These are phyloP conservation scores for Strigops habroptila DNA, from an alignment of 2,113 vertebrate species.

Conservation along the genomic window DNA sequence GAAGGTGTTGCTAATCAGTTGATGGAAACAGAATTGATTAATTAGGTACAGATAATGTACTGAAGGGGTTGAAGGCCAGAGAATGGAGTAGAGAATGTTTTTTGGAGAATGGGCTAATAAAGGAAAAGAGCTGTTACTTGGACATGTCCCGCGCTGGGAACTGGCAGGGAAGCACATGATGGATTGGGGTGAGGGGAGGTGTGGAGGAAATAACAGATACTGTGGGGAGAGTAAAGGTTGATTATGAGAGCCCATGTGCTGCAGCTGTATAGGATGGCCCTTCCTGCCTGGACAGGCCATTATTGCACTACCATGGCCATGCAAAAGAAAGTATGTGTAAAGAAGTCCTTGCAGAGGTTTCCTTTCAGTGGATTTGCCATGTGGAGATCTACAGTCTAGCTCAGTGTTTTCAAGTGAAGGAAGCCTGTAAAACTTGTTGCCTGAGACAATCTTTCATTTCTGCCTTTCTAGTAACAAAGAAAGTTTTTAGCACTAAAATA, in stretches of 20 bases:
- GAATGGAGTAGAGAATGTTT: background rate
- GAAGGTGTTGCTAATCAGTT: background rate
- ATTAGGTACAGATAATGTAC: background rate
- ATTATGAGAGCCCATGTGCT: background rate
- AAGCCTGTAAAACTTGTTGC: background rate
- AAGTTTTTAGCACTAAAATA: slow-evolving; percentile 63
- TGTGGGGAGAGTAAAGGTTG: background rate
- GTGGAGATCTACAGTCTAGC: background rate
- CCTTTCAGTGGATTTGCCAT: background rate
- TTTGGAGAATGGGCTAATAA: background rate
- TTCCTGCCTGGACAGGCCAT: background rate
- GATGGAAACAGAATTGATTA: background rate
- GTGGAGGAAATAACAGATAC: background rate
- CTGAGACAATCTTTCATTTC: background rate
- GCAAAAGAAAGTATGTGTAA: background rate
- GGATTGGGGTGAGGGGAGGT: background rate
- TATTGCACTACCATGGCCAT: background rate
- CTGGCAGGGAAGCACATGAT: background rate
- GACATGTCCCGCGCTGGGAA: background rate
- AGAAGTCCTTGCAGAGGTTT: background rate
- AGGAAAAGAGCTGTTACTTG: background rate
- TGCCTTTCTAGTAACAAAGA: slow-evolving; percentile 44
- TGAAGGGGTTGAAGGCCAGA: background rate
- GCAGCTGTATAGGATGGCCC: background rate
- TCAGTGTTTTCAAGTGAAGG: background rate